Conservation (phyloP, 2,888 invertebrate genomes). For the Dasysyrphus tricinctus region DNA sequence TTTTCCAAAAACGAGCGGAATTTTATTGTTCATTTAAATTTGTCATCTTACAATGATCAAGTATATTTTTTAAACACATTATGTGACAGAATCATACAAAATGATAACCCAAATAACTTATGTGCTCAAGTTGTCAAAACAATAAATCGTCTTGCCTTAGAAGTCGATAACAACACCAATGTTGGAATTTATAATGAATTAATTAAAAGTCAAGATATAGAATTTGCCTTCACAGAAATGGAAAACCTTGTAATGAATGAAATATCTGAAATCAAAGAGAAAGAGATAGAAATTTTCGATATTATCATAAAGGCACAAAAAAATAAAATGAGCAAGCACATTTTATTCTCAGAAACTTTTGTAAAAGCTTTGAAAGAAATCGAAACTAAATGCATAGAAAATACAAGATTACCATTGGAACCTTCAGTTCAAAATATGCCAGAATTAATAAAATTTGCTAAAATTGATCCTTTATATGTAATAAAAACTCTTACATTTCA, state of each 20-base stretch:
- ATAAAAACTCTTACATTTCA: neutral
- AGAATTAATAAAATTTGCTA: slow-evolving; percentile 2
- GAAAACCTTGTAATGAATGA: slow-evolving; percentile 20
- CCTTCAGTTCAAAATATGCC: slow-evolving; percentile 20
- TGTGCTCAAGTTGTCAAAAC: neutral
- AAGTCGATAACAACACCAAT: slow-evolving; percentile 3
- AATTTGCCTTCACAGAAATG: slow-evolving; percentile 4
- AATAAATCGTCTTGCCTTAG: neutral
- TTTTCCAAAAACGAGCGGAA: slow-evolving; percentile 8
- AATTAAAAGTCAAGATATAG: slow-evolving; percentile 3
- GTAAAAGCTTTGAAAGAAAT: slow-evolving; percentile 10
- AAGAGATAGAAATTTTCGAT: slow-evolving; percentile 5
- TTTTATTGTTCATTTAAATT: slow-evolving; percentile 1
- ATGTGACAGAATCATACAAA: neutral
- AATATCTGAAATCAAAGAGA: slow-evolving; percentile 12
- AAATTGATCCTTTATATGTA: slow-evolving; percentile 6
- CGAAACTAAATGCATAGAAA: slow-evolving; percentile 7
- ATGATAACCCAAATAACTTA: neutral
- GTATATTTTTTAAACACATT: neutral
- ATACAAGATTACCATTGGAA: slow-evolving; percentile 10
- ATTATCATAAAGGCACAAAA: slow-evolving; percentile 8
- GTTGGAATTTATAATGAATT: neutral
- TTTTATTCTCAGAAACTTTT: slow-evolving; percentile 20
- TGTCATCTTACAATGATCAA: neutral
- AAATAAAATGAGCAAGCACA: slow-evolving; percentile 9